A percentile compares a stretch with the other conserved stretches of the same genome.
These are phyloP conservation scores for Heteractis magnifica DNA, from an alignment of 92 coral and sea anemone genomes.

Conservation along the genomic window DNA sequence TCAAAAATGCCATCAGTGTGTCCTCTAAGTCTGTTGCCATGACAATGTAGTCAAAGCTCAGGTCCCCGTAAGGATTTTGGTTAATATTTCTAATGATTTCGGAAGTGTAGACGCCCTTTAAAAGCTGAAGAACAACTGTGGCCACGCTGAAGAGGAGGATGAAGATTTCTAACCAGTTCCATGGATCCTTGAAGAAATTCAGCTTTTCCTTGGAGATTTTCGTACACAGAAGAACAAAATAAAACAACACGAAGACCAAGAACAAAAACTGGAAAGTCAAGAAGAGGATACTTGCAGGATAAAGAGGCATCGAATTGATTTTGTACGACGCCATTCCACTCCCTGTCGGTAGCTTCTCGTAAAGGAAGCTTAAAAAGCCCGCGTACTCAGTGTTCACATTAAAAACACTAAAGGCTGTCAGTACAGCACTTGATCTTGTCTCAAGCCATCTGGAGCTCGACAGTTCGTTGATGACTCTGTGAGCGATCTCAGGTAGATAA, in stretches of 20 bases:
- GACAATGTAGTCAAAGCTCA: constrained; percentile 57
- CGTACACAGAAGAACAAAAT: constrained; percentile 48
- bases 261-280: constrained; percentile 55
- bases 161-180: constrained; percentile 51
- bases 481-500: constrained; percentile 42
- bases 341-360: constrained; percentile 63
- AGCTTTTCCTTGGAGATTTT: constrained; percentile 31
- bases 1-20: constrained; percentile 36
- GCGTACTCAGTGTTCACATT: constrained; percentile 61
- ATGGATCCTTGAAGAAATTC: constrained; percentile 39
- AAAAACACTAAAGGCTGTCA: constrained; percentile 49
- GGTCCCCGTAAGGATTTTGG: constrained; percentile 52
- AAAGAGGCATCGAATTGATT: constrained; percentile 30
- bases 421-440: constrained; percentile 50
- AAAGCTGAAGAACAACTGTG: constrained; percentile 45
- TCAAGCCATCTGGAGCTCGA: constrained; percentile 53
- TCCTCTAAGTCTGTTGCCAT: constrained; percentile 55
- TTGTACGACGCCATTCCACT: constrained; percentile 32
- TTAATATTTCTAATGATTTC: constrained; percentile 42
- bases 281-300: constrained; percentile 13
- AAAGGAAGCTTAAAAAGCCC: constrained; percentile 47
- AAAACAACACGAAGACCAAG: constrained; percentile 50
- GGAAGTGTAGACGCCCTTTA: constrained; percentile 41
- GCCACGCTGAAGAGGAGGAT: constrained; percentile 40
- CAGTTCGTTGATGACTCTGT: constrained; percentile 41